phyloP scores from a whole-genome alignment of 2,113 vertebrate genomes.

The Hemichromis elongatus region DNA sequence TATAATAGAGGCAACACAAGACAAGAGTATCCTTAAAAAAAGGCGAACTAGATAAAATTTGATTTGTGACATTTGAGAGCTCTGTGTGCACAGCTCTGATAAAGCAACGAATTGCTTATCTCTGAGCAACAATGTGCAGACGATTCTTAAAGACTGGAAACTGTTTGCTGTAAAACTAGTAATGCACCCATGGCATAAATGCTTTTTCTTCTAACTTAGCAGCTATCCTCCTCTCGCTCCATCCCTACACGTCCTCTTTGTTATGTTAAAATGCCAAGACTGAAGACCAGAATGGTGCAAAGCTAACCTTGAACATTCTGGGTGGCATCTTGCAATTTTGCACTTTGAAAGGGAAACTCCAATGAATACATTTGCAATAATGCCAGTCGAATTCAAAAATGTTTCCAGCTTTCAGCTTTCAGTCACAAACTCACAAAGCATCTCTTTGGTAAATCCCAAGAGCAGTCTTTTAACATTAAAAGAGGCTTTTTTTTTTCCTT shows the following conservation, averaged over 20 bases:
- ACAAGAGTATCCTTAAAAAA: background rate
- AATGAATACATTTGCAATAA: background rate
- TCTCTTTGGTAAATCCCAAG: background rate
- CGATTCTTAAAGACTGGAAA: background rate
- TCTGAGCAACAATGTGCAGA: background rate
- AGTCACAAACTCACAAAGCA: background rate
- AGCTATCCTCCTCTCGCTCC: background rate
- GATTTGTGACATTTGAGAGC: background rate
- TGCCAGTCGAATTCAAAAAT: background rate
- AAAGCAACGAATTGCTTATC: background rate
- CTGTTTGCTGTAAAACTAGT: background rate
- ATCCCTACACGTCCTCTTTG: accelerated
- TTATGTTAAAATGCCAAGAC: background rate
- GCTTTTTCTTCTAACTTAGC: background rate
- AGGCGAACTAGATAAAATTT: background rate
- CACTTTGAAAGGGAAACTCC: background rate
- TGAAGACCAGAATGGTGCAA: background rate
- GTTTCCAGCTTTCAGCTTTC: background rate
- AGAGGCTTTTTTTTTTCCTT: background rate
- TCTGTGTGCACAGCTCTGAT: background rate
- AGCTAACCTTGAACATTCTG: background rate
- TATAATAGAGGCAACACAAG: background rate
- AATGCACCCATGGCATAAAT: background rate
- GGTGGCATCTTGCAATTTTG: background rate
- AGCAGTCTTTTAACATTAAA: background rate